Evolutionary conservation across 1,140 invertebrate genomes (phyloP).

Genomic region (Paraescarpia echinospica): DNA sequence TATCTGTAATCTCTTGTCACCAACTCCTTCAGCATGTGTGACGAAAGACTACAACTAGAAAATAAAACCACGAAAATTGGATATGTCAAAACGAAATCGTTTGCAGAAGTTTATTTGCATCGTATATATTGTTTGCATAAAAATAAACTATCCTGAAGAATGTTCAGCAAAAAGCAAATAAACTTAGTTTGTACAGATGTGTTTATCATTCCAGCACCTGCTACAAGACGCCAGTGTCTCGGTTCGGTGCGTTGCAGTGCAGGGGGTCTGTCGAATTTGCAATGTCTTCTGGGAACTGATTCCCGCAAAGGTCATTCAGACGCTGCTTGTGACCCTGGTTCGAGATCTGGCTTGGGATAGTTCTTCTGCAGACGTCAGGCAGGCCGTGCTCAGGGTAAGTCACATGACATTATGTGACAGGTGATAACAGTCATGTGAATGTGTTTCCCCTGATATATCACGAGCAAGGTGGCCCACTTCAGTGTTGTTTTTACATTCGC

Average conservation of each 20-base stretch:
- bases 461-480: neutral
- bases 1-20: too few relatives aligned
- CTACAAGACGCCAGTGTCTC: slow-evolving; percentile 50
- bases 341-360: slow-evolving; percentile 51
- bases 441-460: too few relatives aligned
- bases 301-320: slow-evolving; percentile 47
- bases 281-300: slow-evolving; percentile 54
- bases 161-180: too few relatives aligned
- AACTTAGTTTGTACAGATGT: neutral
- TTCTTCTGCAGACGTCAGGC: slow-evolving; percentile 52
- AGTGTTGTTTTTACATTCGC: neutral
- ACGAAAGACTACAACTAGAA: too few relatives aligned
- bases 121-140: too few relatives aligned
- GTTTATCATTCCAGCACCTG: slow-evolving; percentile 38
- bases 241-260: slow-evolving; percentile 46
- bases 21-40: too few relatives aligned
- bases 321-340: slow-evolving; percentile 47
- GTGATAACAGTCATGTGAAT: neutral
- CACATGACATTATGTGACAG: neutral
- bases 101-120: too few relatives aligned
- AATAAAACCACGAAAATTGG: too few relatives aligned
- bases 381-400: slow-evolving; percentile 55
- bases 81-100: too few relatives aligned
- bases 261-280: slow-evolving; percentile 53
- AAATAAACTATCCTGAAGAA: too few relatives aligned